A percentile compares a stretch with the other conserved stretches of the same genome.
These are phyloP conservation scores for Catamblyrhynchus diadema DNA, from an alignment of 2,797 vertebrate species.

Conservation along the genomic window DNA sequence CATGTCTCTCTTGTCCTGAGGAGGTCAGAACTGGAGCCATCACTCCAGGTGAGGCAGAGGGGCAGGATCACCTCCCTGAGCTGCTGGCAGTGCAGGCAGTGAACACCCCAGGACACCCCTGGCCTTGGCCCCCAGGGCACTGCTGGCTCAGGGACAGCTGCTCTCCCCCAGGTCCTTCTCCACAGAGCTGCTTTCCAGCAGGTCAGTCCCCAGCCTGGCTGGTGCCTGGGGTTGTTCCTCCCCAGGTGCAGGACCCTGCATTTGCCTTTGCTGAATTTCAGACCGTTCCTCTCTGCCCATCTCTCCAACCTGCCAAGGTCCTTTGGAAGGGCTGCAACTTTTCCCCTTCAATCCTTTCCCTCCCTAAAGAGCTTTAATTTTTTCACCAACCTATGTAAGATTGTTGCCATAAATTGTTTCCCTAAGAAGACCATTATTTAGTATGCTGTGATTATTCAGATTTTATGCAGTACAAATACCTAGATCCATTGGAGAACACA, in stretches of 20 bases:
- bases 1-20: background rate
- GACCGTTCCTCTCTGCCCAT: background rate
- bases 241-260: background rate
- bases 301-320: background rate
- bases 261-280: background rate
- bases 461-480: background rate
- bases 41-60: background rate
- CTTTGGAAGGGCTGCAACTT: background rate
- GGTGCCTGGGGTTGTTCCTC: background rate
- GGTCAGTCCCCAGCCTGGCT: background rate
- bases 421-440: background rate
- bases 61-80: background rate
- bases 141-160: background rate
- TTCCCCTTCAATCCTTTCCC: background rate
- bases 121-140: background rate
- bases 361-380: background rate
- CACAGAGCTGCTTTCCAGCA: background rate
- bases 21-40: background rate
- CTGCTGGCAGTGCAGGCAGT: background rate
- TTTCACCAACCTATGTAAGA: background rate
- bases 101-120: background rate
- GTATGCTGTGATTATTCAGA: background rate
- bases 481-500: fast-evolving
- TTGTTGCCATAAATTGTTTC: background rate
- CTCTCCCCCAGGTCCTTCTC: background rate